Conservation (phyloP, 2,888 invertebrate genomes). For the Mesochorus sp. region DNA sequence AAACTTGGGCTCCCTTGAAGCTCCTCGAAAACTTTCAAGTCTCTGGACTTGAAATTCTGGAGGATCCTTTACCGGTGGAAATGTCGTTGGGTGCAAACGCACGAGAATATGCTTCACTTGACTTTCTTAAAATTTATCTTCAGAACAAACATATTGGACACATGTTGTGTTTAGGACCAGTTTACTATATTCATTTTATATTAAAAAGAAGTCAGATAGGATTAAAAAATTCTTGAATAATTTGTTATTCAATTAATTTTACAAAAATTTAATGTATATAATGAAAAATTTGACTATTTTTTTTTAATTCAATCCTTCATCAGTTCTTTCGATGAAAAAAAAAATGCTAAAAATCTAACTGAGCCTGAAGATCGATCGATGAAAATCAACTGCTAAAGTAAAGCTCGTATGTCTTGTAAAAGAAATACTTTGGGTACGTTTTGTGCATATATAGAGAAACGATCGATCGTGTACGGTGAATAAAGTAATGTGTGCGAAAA, state of each 20-base stretch:
- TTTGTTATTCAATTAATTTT: background rate
- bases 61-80: slow-evolving; percentile 24
- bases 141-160: background rate
- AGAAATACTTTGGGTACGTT: background rate
- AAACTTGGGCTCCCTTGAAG: slow-evolving; percentile 49
- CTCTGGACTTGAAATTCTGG: slow-evolving; percentile 30
- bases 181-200: too few relatives aligned
- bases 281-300: too few relatives aligned
- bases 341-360: too few relatives aligned
- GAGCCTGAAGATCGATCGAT: too few relatives aligned
- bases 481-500: slow-evolving; percentile 22
- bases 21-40: too few relatives aligned
- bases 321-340: too few relatives aligned
- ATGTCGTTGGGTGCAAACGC: slow-evolving; percentile 1
- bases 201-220: too few relatives aligned
- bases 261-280: background rate
- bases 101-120: background rate
- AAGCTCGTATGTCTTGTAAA: background rate
- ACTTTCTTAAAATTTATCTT: too few relatives aligned
- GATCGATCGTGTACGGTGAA: slow-evolving; percentile 39
- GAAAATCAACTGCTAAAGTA: background rate
- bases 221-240: too few relatives aligned
- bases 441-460: background rate
- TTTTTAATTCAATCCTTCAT: too few relatives aligned
- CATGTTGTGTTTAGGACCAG: too few relatives aligned